Base-by-base conservation (phyloP, 2,113 vertebrate genomes). In the Himantopus leucocephalus region DNA sequence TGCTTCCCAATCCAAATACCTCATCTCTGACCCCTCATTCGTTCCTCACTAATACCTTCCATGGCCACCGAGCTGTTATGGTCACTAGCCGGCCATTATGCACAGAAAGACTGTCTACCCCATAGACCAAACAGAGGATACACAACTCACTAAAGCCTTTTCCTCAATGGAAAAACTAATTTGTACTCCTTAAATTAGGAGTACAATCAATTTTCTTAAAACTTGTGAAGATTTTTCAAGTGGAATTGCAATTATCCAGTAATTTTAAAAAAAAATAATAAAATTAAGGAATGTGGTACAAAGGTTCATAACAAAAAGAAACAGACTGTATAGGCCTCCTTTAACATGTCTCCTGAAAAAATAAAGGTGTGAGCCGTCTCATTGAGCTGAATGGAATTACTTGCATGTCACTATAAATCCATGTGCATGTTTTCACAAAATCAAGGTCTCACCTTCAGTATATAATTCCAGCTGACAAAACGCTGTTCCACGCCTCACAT, bases 391-490 rank as follows among this genome's bases (percentile, higher is more conserved):
- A 66, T 2, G 67, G 27, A 76, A 27, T 47, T 53, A 63, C 29
- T 63, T 39, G 11, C 11, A 30, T 8, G 50, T 39, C 67, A 59
- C 30, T 41, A 30, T 20, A 77, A 84, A 87, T 20, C 58, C 34
- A 53, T 14, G 14, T 30, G 59, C 35, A 23, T 8, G 7, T 45
- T 71, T 68, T 48, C 30, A 52, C 1, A 68, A 68, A 60, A 41
- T 8, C 24, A 73, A 55, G 66, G 29, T 91, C 96, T 96, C 97
- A 99, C 99, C 99, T 98, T 99, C 99, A 29, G 98, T 85, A 43
- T 99, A 99, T n/a, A 99, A 98, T 94, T 99, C 98, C 68, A 99
- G 97, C 90, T 99, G 98, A 97, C 99, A 99, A 97, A 99, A 99
- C 0, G 99, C 99, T 39, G 99, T 98, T 34, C 99, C 99, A 70